Evolutionary conservation across 2,113 vertebrate species (phyloP), one percentile per base, ranked within the genome.

Genomic region (Sapayoa aenigma): DNA sequence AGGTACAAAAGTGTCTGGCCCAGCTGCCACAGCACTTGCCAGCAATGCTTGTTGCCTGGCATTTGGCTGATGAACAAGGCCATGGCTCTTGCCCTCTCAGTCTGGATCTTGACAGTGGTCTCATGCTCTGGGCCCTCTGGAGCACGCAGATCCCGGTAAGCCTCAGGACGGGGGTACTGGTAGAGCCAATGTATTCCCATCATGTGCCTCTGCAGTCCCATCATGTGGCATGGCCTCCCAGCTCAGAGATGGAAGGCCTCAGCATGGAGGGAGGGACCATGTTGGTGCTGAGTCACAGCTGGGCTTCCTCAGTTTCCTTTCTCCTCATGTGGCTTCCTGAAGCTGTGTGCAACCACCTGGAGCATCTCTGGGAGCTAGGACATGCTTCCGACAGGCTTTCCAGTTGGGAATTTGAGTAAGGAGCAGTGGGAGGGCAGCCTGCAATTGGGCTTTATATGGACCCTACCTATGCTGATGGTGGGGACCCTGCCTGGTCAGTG

Each of bases 171-270:
- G 33, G 37, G 69, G 4, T 24, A 23, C 5, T 4, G 9, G 21
- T 1, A 8, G 27, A 50, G 24, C 35, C 1, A 2, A 5, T 1
- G 11, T 33, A 58, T 21, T 35, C 35, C 35, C 14, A 3, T 10
- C 19, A 1, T 0, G 2, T 0, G 0, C 13, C 37, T 72, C 82
- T 22, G 23, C 28, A 8, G 18, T 11, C n/a, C 15, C 20, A 23
- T 6, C 24, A 1, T 0, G 4, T 0, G 2, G 74, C 4, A 2
- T 0, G 5, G 35, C 20, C 56, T n/a, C 5, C 2, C 4, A n/a
- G 68, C 37, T 67, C 47, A 12, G 21, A 1, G 42, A 15, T 12
- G 13, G 56, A 44, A 72, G 15, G 42, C 5, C 46, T 84, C 27
- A 14, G 79, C 25, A 17, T 0, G 2, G 50, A 41, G 7, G 12